A percentile compares a stretch with the other conserved stretches of the same genome.
These are phyloP conservation scores for Polyodon spathula DNA, from an alignment of 2,113 vertebrate genomes.

Conservation along the genomic window DNA sequence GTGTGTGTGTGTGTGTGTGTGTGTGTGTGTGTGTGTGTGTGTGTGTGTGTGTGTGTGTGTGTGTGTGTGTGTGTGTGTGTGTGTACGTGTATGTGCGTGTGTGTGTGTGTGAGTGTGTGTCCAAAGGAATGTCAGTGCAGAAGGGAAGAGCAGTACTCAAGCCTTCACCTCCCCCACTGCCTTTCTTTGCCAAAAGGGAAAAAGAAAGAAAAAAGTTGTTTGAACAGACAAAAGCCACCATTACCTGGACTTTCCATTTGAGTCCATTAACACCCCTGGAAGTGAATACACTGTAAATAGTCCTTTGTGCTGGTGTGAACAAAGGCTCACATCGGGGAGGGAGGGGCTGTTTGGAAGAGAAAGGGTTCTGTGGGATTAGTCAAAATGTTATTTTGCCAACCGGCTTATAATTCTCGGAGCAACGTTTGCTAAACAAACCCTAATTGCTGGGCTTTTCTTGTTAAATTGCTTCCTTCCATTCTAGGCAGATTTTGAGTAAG, in stretches of 20 bases:
- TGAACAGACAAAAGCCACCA: too few species aligned
- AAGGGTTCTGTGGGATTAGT: slow-evolving; percentile 18
- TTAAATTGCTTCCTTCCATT: slow-evolving; percentile 46
- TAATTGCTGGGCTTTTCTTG: slow-evolving; percentile 47
- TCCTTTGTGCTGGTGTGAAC: too few species aligned
- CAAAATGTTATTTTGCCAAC: slow-evolving; percentile 41
- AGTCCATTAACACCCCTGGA: too few species aligned
- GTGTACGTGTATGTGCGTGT: background rate
- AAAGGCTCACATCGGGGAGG: slow-evolving; percentile 53
- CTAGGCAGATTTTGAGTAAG: slow-evolving; percentile 36
- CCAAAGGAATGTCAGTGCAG: slow-evolving; percentile 13
- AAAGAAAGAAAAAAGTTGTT: too few species aligned
- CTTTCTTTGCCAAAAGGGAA: slow-evolving; percentile 29
- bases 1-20: background rate
- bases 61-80: slow-evolving; percentile 8
- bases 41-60: background rate
- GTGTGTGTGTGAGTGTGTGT: slow-evolving; percentile 1
- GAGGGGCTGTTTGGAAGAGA: too few species aligned
- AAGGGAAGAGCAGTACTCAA: slow-evolving; percentile 12
- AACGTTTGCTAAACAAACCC: slow-evolving; percentile 55
- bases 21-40: slow-evolving; percentile 7
- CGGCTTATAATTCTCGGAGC: slow-evolving; percentile 49
- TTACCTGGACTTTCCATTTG: too few species aligned
- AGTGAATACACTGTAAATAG: too few species aligned
- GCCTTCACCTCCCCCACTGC: slow-evolving; percentile 48